Evolutionary conservation across 2,797 vertebrate genomes (phyloP).

Genomic region (Pterois miles): DNA sequence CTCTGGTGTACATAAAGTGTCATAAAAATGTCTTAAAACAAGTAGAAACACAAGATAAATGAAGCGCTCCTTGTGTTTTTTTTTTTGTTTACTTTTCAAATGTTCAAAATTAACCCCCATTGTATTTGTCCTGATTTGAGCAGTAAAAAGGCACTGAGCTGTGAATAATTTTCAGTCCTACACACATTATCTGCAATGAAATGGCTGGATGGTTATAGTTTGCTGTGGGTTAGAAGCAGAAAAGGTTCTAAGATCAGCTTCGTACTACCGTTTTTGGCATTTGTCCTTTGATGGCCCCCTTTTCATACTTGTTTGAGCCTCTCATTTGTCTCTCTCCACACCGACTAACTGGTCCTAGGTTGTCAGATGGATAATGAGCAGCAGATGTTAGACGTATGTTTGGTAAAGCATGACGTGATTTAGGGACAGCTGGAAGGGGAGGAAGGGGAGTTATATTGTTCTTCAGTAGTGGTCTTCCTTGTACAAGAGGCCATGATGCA

Average conservation of each 20-base stretch:
- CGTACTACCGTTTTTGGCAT: constrained; percentile 31
- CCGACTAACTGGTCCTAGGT: constrained; percentile 8
- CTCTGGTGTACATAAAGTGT: background rate
- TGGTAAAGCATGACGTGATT: constrained; percentile 47
- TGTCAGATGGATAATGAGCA: constrained; percentile 35
- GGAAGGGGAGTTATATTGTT: constrained; percentile 33
- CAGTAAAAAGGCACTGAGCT: constrained; percentile 78
- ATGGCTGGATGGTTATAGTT: constrained; percentile 50
- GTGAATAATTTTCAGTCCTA: constrained; percentile 59
- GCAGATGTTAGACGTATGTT: constrained; percentile 40
- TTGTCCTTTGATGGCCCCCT: constrained; percentile 21
- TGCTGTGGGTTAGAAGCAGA: constrained; percentile 56
- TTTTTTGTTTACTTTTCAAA: constrained; percentile 10
- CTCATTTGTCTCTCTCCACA: constrained; percentile 11
- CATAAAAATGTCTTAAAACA: background rate
- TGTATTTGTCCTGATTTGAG: constrained; percentile 59
- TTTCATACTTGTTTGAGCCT: constrained; percentile 15
- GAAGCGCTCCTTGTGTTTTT: constrained; percentile 15
- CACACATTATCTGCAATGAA: constrained; percentile 56
- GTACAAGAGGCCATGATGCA: constrained; percentile 58
- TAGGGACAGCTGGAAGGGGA: constrained; percentile 26
- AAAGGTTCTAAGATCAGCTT: constrained; percentile 55
- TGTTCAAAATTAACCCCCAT: constrained; percentile 53
- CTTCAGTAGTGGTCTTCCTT: constrained; percentile 33
- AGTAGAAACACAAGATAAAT: constrained; percentile 34